Conservation (phyloP, 1,140 invertebrate genomes). For the Chelonus insularis region DNA sequence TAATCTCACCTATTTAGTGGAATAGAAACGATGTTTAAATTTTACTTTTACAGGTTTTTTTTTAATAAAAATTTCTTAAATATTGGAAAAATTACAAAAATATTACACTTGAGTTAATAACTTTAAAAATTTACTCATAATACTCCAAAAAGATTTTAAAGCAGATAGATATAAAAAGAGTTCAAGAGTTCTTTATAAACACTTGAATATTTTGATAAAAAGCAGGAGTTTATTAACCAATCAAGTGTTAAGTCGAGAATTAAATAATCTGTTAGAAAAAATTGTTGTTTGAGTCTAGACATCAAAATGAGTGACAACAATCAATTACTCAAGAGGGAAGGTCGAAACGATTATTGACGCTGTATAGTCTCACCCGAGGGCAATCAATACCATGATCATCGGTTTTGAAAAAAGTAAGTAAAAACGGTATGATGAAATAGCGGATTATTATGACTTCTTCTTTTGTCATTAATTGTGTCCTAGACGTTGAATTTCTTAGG, state of each 20-base stretch:
- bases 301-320: slow-evolving; percentile 17
- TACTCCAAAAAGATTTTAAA: too few relatives aligned
- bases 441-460: slow-evolving; percentile 26
- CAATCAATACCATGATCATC: slow-evolving; percentile 29
- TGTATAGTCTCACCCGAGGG: slow-evolving; percentile 13
- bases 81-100: too few relatives aligned
- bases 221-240: too few relatives aligned
- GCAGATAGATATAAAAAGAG: too few relatives aligned
- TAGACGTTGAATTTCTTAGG: background rate
- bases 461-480: background rate
- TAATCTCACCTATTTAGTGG: too few relatives aligned
- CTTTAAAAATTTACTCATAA: too few relatives aligned
- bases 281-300: background rate
- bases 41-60: too few relatives aligned
- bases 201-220: too few relatives aligned
- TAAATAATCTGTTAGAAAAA: background rate
- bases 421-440: slow-evolving; percentile 19
- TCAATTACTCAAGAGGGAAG: slow-evolving; percentile 25
- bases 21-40: too few relatives aligned
- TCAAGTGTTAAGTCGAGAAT: background rate
- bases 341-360: slow-evolving; percentile 29
- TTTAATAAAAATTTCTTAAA: too few relatives aligned
- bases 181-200: too few relatives aligned
- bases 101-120: too few relatives aligned
- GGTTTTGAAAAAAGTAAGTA: slow-evolving; percentile 1